These are phyloP conservation scores for Okamejei kenojei DNA, from an alignment of 2,797 vertebrate genomes.

Conservation along the genomic window DNA sequence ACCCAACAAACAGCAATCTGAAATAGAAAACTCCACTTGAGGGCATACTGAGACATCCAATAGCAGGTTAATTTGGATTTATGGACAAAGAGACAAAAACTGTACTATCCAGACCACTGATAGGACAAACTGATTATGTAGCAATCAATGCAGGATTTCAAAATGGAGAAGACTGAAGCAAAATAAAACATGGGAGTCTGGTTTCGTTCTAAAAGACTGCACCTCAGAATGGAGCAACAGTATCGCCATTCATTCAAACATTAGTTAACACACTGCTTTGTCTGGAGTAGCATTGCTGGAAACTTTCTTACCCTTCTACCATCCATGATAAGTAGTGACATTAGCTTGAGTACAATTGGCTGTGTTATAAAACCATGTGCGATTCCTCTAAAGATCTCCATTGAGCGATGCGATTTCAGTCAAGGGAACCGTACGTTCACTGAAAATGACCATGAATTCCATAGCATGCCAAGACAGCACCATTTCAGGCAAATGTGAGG, in stretches of 20 bases:
- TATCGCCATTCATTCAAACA: background rate
- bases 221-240: background rate
- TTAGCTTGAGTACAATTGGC: background rate
- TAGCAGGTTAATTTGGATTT: background rate
- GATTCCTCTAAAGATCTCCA: background rate
- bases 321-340: background rate
- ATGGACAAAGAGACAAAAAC: constrained; percentile 11
- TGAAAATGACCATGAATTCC: background rate
- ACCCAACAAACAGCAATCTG: background rate
- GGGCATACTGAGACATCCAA: background rate
- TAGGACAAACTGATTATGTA: constrained; percentile 12
- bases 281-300: background rate
- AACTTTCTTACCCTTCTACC: background rate
- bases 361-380: background rate
- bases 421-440: background rate
- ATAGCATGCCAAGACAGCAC: background rate
- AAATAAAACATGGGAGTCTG: background rate
- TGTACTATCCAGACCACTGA: background rate
- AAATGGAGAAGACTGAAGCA: background rate
- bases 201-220: background rate
- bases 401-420: background rate
- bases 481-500: background rate
- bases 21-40: background rate
- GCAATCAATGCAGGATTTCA: background rate
- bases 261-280: background rate